Percentiles rank a stretch among this genome's conserved stretches.
phyloP scores from a whole-genome alignment of 2,888 invertebrate genomes.

The Pherbina coryleti region DNA sequence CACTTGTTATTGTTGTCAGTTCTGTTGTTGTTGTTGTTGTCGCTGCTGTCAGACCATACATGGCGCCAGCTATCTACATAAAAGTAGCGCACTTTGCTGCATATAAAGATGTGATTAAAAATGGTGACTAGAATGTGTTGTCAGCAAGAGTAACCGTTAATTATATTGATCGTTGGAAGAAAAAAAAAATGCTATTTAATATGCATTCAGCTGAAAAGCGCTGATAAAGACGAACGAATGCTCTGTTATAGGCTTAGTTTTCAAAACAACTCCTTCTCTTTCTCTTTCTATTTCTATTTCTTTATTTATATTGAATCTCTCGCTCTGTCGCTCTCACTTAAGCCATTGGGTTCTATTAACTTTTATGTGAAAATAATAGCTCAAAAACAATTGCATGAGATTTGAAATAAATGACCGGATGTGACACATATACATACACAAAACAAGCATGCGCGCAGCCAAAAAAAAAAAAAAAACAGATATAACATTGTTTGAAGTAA shows the following conservation, averaged over 20 bases:
- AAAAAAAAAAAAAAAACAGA: neutral
- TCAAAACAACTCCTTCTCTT: no score
- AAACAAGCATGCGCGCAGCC: neutral
- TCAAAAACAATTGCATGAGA: neutral
- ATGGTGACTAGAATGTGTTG: conserved; percentile 3
- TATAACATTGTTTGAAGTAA: neutral
- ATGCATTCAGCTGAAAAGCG: no score
- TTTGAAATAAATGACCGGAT: conserved; percentile 19
- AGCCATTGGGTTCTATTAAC: no score
- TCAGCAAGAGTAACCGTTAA: no score
- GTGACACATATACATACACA: neutral
- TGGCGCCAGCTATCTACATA: conserved; percentile 29
- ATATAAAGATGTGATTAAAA: conserved; percentile 17
- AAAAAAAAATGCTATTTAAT: no score
- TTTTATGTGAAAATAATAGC: neutral
- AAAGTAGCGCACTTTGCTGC: conserved; percentile 13
- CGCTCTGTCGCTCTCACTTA: neutral
- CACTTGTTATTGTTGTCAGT: neutral
- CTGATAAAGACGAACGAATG: no score
- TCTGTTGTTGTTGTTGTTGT: neutral
- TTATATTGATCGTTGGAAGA: no score
- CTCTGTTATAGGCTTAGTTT: no score
- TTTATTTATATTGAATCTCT: neutral
- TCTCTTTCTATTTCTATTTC: no score
- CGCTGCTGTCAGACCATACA: neutral